Base-by-base conservation (phyloP, 2,888 invertebrate species). In the Drosophila melanocephala region DNA sequence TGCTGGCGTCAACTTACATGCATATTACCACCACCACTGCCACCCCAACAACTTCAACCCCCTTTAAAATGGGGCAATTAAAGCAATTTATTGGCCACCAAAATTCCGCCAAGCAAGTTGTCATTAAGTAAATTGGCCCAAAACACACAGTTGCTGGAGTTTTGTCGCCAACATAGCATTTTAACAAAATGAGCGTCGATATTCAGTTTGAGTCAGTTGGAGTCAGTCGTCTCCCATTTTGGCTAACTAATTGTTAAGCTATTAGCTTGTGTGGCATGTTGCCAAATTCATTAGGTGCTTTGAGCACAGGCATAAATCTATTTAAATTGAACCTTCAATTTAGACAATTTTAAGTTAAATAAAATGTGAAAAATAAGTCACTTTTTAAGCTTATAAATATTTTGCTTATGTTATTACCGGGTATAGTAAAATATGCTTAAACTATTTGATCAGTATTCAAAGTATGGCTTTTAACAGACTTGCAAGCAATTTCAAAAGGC, bases 11-110 rank as follows among this genome's bases (percentile, higher is more conserved):
- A 86, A 75, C 86, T 86, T 87, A 91, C 91, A 91, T 75, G 72
- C 69, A 75, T 80, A 87, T 89, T 86, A 89, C 86, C 73, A 26
- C 69, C 58, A 50, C 16, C 51, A 12, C 26, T 26, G 26, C 47
- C n/a, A 50, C 52, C 47, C 16, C 26, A 26, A 44, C 22, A 22
- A 14, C 3, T 22, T 44, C 22, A 22, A 9, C 26, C 47, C 22
- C 47, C 75, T 77, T 89, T 83, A 77, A 89, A 91, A 89, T 89
- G 80, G 89, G 90, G 88, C 82, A 91, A 89, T 89, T 89, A 91
- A 91, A 85, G 80, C 90, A 91, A 91, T 89, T 91, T 91, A 89
- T 91, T 87, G 90, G 72, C 76, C 72, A 75, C 63, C 72, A 63
- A 83, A 73, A 83, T 77, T 79, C 67, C 79, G 83, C 66, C 83